A percentile compares a stretch with the other conserved stretches of the same genome.
Evolutionary conservation across 2,888 invertebrate species (phyloP).

Genomic region (Athripsodes cinereus): DNA sequence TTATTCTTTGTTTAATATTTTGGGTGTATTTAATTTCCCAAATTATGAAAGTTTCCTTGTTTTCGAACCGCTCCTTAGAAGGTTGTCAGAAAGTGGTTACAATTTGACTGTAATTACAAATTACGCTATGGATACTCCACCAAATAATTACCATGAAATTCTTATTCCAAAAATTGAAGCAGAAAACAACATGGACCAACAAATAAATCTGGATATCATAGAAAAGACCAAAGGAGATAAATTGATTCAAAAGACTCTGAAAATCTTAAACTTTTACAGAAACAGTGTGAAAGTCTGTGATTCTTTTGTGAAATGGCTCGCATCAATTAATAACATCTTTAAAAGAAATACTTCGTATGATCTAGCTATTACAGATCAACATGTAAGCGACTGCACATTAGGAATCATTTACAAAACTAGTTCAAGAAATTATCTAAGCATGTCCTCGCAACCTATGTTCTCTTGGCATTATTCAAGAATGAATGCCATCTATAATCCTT

Average conservation of each 20-base stretch:
- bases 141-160: constrained; percentile 51
- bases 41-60: constrained; percentile 49
- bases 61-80: constrained; percentile 46
- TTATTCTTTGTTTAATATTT: not conserved
- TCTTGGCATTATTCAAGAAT: constrained; percentile 36
- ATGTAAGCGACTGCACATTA: constrained; percentile 13
- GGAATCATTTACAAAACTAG: constrained; percentile 10
- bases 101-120: constrained; percentile 51
- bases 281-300: constrained; percentile 8
- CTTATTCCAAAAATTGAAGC: constrained; percentile 27
- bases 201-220: not conserved
- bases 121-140: constrained; percentile 42
- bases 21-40: constrained; percentile 46
- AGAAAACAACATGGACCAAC: no score
- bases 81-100: constrained; percentile 47
- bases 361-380: constrained; percentile 14
- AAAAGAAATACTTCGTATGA: not conserved
- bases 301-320: constrained; percentile 33
- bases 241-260: not conserved
- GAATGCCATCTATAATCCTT: constrained; percentile 35
- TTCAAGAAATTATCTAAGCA: constrained; percentile 34
- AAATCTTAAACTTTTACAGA: not conserved
- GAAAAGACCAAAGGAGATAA: not conserved
- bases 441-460: constrained; percentile 35
- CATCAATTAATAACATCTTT: not conserved